These are phyloP conservation scores for Phocides pigmalion DNA, from an alignment of 1,140 invertebrate species.

Conservation along the genomic window DNA sequence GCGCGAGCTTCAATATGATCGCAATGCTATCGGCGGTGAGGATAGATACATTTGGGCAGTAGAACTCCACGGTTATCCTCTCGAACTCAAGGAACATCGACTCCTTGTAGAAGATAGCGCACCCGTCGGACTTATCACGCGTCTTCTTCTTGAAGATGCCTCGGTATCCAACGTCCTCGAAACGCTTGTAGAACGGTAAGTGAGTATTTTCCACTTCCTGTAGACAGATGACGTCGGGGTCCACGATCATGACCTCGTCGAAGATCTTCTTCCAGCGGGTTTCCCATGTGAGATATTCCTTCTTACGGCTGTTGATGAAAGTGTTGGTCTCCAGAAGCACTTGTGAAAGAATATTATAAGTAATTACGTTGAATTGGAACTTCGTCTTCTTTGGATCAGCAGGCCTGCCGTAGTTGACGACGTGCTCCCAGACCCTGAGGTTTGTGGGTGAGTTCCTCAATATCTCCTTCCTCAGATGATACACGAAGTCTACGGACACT, in stretches of 20 bases:
- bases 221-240: background rate
- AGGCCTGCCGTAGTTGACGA: too few species aligned
- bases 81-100: background rate
- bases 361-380: background rate
- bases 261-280: background rate
- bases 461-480: too few species aligned
- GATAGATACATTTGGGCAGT: background rate
- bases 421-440: too few species aligned
- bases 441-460: too few species aligned
- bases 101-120: background rate
- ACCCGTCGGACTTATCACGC: background rate
- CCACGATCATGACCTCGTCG: background rate
- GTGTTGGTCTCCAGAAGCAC: background rate
- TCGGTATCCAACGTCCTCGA: background rate
- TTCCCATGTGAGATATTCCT: background rate
- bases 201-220: background rate
- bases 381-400: too few species aligned
- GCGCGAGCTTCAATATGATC: background rate
- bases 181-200: background rate
- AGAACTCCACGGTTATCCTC: background rate
- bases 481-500: too few species aligned
- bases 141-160: slow-evolving; percentile 1
- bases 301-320: background rate
- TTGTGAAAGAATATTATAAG: background rate
- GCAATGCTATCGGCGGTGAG: background rate